Evolutionary conservation across 2,797 vertebrate species (phyloP).

Genomic region (Phylloscopus collybita): DNA sequence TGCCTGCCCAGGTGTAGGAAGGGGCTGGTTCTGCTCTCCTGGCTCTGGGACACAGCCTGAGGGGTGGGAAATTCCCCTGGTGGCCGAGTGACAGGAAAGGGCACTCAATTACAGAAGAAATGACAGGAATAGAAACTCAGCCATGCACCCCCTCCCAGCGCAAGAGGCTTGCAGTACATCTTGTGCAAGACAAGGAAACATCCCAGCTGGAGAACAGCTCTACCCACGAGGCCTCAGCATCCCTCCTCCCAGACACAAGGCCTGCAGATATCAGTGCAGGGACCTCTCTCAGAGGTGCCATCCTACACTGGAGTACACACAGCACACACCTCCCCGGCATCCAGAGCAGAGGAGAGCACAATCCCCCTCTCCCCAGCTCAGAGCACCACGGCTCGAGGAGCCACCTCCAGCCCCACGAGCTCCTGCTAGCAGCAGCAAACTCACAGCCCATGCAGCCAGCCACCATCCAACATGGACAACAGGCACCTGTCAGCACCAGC

Average conservation of each 20-base stretch:
- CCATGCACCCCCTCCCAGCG: background rate
- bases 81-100: background rate
- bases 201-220: background rate
- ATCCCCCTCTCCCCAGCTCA: background rate
- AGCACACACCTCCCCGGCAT: rapidly evolving
- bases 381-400: background rate
- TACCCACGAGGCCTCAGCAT: background rate
- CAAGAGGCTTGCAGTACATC: background rate
- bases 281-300: background rate
- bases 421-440: background rate
- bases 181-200: background rate
- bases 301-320: no score
- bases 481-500: background rate
- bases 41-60: background rate
- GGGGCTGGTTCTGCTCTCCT: background rate
- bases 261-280: background rate
- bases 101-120: background rate
- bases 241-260: background rate
- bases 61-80: background rate
- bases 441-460: rapidly evolving
- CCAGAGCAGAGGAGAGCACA: background rate
- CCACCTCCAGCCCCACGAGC: background rate
- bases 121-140: background rate
- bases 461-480: rapidly evolving
- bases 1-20: background rate